A percentile compares a stretch with the other conserved stretches of the same genome.
Conservation (phyloP, 2,888 invertebrate species). For the Agonopterix arenella region DNA sequence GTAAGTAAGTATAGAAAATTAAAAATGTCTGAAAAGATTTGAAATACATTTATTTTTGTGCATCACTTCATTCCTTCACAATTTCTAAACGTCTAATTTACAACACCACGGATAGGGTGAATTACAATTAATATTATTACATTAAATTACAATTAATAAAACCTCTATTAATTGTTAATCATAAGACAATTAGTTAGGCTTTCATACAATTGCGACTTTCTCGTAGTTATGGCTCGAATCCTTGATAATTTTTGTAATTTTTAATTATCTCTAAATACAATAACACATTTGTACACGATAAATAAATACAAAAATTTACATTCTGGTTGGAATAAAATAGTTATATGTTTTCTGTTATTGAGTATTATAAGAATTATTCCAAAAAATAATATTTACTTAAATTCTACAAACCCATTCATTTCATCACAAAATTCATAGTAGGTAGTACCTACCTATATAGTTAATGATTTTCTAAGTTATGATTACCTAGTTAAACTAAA, state of each 20-base stretch:
- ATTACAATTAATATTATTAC: slow-evolving; percentile 18
- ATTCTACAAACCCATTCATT: no score
- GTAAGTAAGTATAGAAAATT: no score
- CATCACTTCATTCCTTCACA: slow-evolving; percentile 62
- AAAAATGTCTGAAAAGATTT: slow-evolving; percentile 13
- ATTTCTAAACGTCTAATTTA: slow-evolving; percentile 55
- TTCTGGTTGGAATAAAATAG: slow-evolving; percentile 3
- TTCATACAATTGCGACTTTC: slow-evolving; percentile 17
- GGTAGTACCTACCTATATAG: no score
- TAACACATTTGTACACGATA: slow-evolving; percentile 30
- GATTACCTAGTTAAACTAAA: slow-evolving; percentile 16
- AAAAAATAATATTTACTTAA: no score
- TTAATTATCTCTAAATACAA: slow-evolving; percentile 12
- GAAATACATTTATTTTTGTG: slow-evolving; percentile 71
- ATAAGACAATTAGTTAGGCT: slow-evolving; percentile 74
- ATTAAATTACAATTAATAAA: slow-evolving; percentile 29
- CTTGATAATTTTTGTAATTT: slow-evolving; percentile 33
- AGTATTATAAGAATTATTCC: neutral
- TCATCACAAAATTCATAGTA: no score
- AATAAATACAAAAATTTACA: slow-evolving; percentile 7
- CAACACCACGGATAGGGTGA: slow-evolving; percentile 58
- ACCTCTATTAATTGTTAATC: slow-evolving; percentile 42
- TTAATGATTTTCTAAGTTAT: slow-evolving; percentile 2
- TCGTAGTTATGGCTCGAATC: slow-evolving; percentile 61
- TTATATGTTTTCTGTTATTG: neutral